phyloP scores from a whole-genome alignment of 2,797 vertebrate genomes.

The Acipenser oxyrinchus region DNA sequence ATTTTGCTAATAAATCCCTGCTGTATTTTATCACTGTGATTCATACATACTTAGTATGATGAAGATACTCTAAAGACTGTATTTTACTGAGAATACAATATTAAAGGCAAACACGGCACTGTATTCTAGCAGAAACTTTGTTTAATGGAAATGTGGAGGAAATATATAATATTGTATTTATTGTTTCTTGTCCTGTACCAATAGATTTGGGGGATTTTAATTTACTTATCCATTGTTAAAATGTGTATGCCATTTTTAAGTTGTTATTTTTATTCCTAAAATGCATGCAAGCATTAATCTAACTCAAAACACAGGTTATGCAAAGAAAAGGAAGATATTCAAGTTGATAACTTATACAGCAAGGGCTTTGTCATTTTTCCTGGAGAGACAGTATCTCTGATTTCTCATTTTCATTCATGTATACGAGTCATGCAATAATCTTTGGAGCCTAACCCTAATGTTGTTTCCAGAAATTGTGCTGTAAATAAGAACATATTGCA shows the following conservation, averaged over 20 bases:
- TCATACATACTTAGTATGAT: too few relatives aligned
- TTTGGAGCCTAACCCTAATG: constrained; percentile 17
- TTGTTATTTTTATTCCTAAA: constrained; percentile 18
- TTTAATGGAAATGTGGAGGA: constrained; percentile 11
- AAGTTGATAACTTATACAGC: not conserved
- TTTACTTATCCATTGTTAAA: constrained; percentile 19
- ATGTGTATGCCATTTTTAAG: not conserved
- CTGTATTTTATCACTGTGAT: too few relatives aligned
- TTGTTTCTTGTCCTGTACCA: not conserved
- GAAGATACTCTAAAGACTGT: too few relatives aligned
- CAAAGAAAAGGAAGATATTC: not conserved
- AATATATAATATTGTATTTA: constrained; percentile 7
- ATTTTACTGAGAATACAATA: constrained; percentile 19
- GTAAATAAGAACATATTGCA: constrained; percentile 15
- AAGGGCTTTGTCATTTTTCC: constrained; percentile 6
- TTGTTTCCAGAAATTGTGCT: constrained; percentile 18
- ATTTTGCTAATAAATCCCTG: too few relatives aligned
- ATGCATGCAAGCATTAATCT: constrained; percentile 11
- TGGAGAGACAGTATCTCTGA: not conserved
- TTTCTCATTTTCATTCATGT: not conserved
- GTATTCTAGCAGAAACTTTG: constrained; percentile 13
- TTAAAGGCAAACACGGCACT: constrained; percentile 21
- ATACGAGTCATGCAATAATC: constrained; percentile 11
- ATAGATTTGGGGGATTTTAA: not conserved
- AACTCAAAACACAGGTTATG: not conserved